Percentiles rank a stretch among this genome's conserved stretches.
phyloP scores from a whole-genome alignment of 2,113 vertebrate species.

The Sinocyclocheilus anophthalmus region DNA sequence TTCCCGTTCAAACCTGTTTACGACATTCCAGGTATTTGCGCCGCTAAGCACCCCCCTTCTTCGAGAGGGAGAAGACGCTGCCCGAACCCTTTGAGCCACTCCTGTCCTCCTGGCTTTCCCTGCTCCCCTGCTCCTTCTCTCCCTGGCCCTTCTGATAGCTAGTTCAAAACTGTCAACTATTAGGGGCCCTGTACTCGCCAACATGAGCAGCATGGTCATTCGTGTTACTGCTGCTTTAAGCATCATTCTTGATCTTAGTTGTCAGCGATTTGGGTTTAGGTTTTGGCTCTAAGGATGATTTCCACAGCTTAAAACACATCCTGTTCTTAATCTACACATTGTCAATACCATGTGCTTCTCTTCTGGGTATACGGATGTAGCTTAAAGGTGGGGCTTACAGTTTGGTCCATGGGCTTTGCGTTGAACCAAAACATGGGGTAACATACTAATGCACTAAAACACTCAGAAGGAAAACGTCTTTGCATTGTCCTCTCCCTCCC shows the following conservation, averaged over 20 bases:
- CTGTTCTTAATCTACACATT: slow-evolving; percentile 1
- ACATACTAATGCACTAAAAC: slow-evolving; percentile 30
- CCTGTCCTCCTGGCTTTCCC: slow-evolving; percentile 59
- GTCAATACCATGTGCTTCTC: not conserved
- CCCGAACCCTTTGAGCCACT: slow-evolving; percentile 38
- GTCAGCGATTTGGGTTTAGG: slow-evolving; percentile 13
- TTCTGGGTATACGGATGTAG: slow-evolving; percentile 3
- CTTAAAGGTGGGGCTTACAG: not conserved
- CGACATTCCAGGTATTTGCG: slow-evolving; percentile 98
- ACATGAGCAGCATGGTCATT: not conserved
- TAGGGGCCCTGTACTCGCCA: slow-evolving; percentile 27
- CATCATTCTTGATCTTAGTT: not conserved
- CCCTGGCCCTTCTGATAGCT: slow-evolving; percentile 33
- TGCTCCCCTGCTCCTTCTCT: slow-evolving; percentile 50
- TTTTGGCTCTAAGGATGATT: not conserved
- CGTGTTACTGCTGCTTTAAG: not conserved
- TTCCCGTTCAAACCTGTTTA: slow-evolving; percentile 98
- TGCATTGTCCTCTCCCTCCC: not conserved
- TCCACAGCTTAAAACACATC: not conserved
- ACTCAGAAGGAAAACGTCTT: slow-evolving; percentile 11
- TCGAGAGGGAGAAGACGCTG: too few species aligned
- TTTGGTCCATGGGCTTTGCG: slow-evolving; percentile 21
- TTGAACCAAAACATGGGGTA: slow-evolving; percentile 16
- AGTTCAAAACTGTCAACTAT: not conserved
- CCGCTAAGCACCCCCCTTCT: too few species aligned